Base-by-base conservation (phyloP, 2,113 vertebrate genomes). In the Galeopterus variegatus region DNA sequence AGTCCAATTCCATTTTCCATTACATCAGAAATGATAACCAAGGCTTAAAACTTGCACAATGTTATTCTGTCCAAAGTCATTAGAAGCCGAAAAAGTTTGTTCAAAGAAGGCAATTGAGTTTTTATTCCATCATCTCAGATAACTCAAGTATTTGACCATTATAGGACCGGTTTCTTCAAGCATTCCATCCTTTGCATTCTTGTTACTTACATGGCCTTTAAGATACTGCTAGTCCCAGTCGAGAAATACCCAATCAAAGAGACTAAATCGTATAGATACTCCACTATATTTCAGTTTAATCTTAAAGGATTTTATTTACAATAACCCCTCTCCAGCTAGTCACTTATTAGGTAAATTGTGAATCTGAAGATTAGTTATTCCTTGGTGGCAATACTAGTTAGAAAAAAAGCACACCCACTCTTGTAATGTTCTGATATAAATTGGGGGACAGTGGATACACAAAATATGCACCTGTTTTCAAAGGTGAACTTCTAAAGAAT, bases 41-140 rank as follows among this genome's bases (percentile, higher is more conserved):
- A 41, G 28, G 26, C 45, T 86, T 82, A 82, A 69, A 83, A 62
- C 28, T 2, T 73, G 31, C 33, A 82, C 33, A 88, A 73, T 31
- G 72, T 50, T 79, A 69, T 88, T 93, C 48, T 95, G 48, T 50
- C 83, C 28, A 17, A 88, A 84, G 72, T 92, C 52, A 95, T 24
- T 58, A 26, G 84, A 96, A 52, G 81, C 26, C 75, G 79, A 52
- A 11, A 84, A 83, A 45, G 41, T 18, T 60, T 75, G 60, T 81
- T 73, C 82, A 52, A 95, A 93, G 21, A 84, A 91, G 86, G 28
- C 92, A 90, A 72, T 0, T 65, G 73, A 81, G 33, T 60, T 94
- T 90, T 96, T 92, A 88, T 85, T 45, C 28, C 60, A 80, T 87
- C 24, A 90, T 8, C 17, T 50, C 69, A 97, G 95, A 56, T 50